Conservation (phyloP, 2,888 invertebrate genomes). For the Trissoscelio sp. region DNA sequence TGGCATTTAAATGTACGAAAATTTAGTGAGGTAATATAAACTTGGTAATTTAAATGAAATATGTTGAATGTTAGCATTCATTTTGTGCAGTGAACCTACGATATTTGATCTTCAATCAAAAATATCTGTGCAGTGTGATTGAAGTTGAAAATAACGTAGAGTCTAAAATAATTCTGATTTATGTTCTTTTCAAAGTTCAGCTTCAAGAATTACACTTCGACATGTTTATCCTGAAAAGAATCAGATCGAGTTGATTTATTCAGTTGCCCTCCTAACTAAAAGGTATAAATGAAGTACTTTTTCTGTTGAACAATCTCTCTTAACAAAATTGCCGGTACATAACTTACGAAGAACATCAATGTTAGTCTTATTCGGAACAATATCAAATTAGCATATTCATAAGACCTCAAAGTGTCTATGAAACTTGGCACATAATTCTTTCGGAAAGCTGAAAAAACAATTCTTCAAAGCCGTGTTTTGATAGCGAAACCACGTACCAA, state of each 20-base stretch:
- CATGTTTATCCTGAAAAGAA: constrained; percentile 54
- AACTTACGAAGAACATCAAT: constrained; percentile 13
- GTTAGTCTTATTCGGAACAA: constrained; percentile 35
- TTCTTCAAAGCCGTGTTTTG: constrained; percentile 40
- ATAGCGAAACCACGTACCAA: constrained; percentile 26
- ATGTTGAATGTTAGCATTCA: neutral
- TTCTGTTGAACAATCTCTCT: constrained; percentile 1
- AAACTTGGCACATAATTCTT: constrained; percentile 49
- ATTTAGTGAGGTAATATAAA: neutral
- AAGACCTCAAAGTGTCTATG: constrained; percentile 25
- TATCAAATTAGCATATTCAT: constrained; percentile 48
- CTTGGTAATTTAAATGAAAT: neutral
- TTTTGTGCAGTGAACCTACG: neutral
- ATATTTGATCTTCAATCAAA: neutral
- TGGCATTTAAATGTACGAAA: neutral
- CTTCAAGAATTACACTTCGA: constrained; percentile 18
- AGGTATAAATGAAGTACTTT: constrained; percentile 30
- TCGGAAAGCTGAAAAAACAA: constrained; percentile 13
- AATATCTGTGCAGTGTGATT: neutral
- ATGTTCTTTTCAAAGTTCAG: constrained; percentile 25
- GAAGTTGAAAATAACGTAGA: neutral
- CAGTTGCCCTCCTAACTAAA: neutral
- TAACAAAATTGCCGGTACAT: constrained; percentile 25
- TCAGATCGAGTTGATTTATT: constrained; percentile 39
- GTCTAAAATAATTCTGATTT: constrained; percentile 18